phyloP scores from a whole-genome alignment of 2,113 vertebrate species.

The Austrofundulus limnaeus region DNA sequence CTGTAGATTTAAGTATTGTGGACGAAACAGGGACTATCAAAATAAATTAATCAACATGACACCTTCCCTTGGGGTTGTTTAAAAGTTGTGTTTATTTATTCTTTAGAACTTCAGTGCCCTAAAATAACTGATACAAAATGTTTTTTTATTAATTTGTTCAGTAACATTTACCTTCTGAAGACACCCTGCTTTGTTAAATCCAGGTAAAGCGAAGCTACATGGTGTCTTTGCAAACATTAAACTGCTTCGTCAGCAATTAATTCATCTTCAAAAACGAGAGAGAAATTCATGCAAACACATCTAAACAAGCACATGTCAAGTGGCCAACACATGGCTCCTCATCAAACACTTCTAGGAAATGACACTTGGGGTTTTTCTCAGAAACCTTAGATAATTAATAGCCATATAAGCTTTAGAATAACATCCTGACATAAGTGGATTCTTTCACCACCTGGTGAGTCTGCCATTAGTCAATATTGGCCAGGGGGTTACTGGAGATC shows the following conservation, averaged over 20 bases:
- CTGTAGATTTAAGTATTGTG: no score
- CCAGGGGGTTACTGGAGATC: neutral
- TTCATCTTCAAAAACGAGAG: neutral
- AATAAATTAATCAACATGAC: no score
- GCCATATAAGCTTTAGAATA: neutral
- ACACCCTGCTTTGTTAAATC: neutral
- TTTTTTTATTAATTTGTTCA: no score
- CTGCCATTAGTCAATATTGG: constrained; percentile 52
- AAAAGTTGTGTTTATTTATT: no score
- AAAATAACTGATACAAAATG: neutral
- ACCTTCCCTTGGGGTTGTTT: no score
- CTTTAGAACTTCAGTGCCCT: no score
- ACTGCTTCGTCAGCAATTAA: neutral
- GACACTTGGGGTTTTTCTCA: neutral
- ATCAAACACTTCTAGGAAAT: neutral
- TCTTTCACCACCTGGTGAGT: constrained; percentile 38
- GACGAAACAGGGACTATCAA: no score
- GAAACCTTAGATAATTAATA: neutral
- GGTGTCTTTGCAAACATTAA: neutral
- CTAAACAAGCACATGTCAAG: neutral
- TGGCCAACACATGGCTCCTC: neutral
- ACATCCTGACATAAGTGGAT: constrained; percentile 16
- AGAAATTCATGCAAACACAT: neutral
- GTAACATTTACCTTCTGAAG: neutral
- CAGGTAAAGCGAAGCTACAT: neutral